A percentile compares a stretch with the other conserved stretches of the same genome.
These are phyloP conservation scores for Thunnus maccoyii DNA, from an alignment of 2,113 vertebrate genomes.

Conservation along the genomic window DNA sequence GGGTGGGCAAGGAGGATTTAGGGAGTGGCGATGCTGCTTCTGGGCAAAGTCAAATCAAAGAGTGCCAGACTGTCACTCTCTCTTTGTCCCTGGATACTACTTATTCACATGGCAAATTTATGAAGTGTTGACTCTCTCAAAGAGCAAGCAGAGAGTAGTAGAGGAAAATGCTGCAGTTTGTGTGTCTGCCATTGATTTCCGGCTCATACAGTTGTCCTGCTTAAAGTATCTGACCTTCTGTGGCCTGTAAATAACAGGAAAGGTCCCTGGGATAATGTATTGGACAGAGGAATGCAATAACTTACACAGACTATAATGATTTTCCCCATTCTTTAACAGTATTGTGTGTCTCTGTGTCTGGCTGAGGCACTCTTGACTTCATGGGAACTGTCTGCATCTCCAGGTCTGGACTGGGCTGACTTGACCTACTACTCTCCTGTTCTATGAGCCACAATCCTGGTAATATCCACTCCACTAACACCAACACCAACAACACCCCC, in stretches of 20 bases:
- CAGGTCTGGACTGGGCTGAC: conserved; percentile 24
- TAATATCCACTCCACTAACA: conserved; percentile 68
- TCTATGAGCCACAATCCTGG: conserved; percentile 51
- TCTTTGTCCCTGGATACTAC: conserved; percentile 42
- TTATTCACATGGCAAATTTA: conserved; percentile 62
- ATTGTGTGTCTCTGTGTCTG: conserved; percentile 58
- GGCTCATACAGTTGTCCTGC: conserved; percentile 52
- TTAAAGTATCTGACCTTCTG: conserved; percentile 68
- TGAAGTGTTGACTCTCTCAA: conserved; percentile 63
- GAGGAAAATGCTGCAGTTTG: conserved; percentile 46
- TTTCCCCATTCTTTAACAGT: conserved; percentile 42
- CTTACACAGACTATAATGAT: conserved; percentile 56
- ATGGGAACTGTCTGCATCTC: conserved; percentile 67
- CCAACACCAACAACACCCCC: conserved; percentile 62
- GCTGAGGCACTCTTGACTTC: conserved; percentile 57
- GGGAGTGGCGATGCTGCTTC: conserved; percentile 34
- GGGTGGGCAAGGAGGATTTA: conserved; percentile 53
- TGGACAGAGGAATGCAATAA: conserved; percentile 73
- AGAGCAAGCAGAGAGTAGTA: conserved; percentile 29
- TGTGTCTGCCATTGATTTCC: conserved; percentile 62
- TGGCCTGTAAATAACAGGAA: conserved; percentile 72
- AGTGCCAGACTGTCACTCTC: conserved; percentile 28
- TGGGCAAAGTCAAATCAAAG: conserved; percentile 62
- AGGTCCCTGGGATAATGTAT: conserved; percentile 67
- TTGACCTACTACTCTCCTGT: conserved; percentile 52